Conservation (phyloP, 2,113 vertebrate genomes). For the Trogon melanurus region DNA sequence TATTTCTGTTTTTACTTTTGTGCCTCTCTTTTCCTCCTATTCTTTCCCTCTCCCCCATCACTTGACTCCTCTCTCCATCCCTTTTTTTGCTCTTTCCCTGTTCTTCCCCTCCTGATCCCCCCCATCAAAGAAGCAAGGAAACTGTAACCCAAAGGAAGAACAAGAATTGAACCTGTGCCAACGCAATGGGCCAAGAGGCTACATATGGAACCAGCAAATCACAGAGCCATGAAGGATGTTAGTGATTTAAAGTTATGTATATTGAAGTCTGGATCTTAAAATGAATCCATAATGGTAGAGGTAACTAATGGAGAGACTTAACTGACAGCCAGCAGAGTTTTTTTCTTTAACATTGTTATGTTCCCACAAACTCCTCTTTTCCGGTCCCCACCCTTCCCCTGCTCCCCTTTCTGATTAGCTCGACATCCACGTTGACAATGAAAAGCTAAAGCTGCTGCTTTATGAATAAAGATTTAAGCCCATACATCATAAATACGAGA, state of each 20-base stretch:
- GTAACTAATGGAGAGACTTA: conserved; percentile 78
- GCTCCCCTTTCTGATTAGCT: conserved; percentile 43
- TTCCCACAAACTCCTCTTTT: conserved; percentile 61
- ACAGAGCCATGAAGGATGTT: conserved; percentile 79
- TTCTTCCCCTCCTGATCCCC: background rate
- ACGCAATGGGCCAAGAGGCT: conserved; percentile 77
- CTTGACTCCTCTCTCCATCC: background rate
- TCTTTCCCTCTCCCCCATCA: background rate
- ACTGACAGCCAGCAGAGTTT: conserved; percentile 58
- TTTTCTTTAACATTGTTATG: conserved; percentile 31
- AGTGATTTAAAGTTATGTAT: conserved; percentile 85
- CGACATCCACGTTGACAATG: background rate
- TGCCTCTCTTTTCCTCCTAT: background rate
- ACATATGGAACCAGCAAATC: conserved; percentile 86
- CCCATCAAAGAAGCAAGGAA: conserved; percentile 50
- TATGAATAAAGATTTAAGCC: conserved; percentile 22
- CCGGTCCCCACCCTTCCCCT: conserved; percentile 30
- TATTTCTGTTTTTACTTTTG: background rate
- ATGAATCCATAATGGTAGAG: conserved; percentile 81
- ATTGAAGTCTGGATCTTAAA: conserved; percentile 79
- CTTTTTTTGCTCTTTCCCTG: background rate
- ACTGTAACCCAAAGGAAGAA: conserved; percentile 63
- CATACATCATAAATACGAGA: conserved; percentile 19
- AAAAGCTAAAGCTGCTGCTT: background rate
- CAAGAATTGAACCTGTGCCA: conserved; percentile 76